Conservation (phyloP, 2,797 vertebrate species). For the Hydrocynus forskahlii region DNA sequence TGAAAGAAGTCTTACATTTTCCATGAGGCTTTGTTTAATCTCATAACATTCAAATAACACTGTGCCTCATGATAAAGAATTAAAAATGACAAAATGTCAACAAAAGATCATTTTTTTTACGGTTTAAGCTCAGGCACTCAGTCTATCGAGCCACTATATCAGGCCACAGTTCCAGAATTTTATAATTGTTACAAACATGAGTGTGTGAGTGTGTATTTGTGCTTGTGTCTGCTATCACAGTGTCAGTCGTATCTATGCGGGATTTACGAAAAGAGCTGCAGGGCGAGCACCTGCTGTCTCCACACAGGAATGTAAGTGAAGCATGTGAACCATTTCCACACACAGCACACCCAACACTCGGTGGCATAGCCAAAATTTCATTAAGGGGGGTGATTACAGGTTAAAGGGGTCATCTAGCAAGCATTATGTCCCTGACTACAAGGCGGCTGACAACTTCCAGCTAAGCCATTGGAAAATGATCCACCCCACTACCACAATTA, state of each 20-base stretch:
- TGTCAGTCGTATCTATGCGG: constrained; percentile 48
- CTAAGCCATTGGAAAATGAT: too few species aligned
- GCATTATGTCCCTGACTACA: too few species aligned
- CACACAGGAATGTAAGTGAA: constrained; percentile 44
- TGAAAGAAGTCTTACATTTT: too few species aligned
- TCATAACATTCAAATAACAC: too few species aligned
- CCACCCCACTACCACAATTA: too few species aligned
- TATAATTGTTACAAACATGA: background rate
- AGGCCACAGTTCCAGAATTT: background rate
- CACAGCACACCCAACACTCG: background rate
- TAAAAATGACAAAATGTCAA: background rate
- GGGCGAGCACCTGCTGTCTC: constrained; percentile 59
- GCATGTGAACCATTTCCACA: constrained; percentile 37
- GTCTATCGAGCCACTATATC: background rate
- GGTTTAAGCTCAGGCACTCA: background rate
- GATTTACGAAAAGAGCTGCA: constrained; percentile 46
- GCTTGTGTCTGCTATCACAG: too few species aligned
- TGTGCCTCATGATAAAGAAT: background rate
- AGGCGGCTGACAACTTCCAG: too few species aligned
- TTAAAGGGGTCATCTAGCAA: too few species aligned
- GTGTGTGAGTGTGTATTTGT: too few species aligned
- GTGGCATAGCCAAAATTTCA: too few species aligned
- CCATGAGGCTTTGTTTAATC: background rate
- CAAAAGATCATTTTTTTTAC: background rate
- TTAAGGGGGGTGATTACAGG: too few species aligned